Percentiles rank a stretch among this genome's conserved stretches.
Conservation (phyloP, 2,797 vertebrate genomes). For the Crocidura indochinensis region DNA sequence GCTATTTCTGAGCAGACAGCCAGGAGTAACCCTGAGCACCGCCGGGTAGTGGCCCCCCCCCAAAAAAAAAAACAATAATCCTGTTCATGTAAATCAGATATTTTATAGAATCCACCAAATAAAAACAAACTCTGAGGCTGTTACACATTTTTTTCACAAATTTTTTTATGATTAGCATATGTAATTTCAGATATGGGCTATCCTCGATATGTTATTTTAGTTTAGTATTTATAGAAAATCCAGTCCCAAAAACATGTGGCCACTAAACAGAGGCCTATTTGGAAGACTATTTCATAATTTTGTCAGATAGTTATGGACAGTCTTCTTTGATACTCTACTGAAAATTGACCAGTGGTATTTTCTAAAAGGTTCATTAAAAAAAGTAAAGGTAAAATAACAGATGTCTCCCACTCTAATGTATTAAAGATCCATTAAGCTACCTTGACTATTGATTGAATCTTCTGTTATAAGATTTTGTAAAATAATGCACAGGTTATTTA, state of each 20-base stretch:
- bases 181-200: not conserved
- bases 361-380: slow-evolving; percentile 26
- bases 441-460: not conserved
- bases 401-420: not conserved
- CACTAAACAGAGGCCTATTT: not conserved
- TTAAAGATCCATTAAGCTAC: not conserved
- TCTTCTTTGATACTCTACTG: not conserved
- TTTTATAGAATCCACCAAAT: not conserved
- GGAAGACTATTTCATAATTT: not conserved
- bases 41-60: no score
- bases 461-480: slow-evolving; percentile 6
- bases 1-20: no score
- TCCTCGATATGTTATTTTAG: not conserved
- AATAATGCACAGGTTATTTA: not conserved
- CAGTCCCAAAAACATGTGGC: not conserved
- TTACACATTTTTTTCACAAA: not conserved
- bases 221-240: slow-evolving; percentile 9
- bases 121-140: not conserved
- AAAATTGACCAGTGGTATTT: not conserved
- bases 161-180: not conserved
- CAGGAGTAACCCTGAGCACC: no score
- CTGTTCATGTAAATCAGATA: not conserved
- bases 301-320: not conserved
- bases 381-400: not conserved
- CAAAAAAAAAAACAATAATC: slow-evolving; percentile 34